phyloP scores from a whole-genome alignment of 2,797 vertebrate genomes.

The Hipposideros larvatus region DNA sequence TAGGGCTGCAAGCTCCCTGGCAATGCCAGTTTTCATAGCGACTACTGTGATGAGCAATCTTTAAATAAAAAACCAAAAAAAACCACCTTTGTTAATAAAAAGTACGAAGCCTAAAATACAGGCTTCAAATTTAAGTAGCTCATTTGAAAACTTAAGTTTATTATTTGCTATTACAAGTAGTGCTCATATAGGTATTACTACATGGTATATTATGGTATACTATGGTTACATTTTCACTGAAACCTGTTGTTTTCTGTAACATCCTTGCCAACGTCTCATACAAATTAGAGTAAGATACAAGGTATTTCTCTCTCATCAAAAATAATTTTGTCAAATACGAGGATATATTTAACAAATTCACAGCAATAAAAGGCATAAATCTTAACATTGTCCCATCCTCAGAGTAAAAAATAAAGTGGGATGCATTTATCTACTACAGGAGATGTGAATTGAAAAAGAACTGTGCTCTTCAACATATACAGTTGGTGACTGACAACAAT shows the following conservation, averaged over 20 bases:
- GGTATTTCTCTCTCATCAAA: not conserved
- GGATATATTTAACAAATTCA: not conserved
- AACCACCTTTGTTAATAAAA: not conserved
- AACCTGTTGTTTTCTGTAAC: not conserved
- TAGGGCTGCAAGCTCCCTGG: not conserved
- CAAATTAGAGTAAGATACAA: conserved; percentile 52
- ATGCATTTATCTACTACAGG: not conserved
- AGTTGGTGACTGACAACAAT: conserved; percentile 11
- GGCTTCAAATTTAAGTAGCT: not conserved
- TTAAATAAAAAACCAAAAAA: not conserved
- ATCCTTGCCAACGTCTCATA: conserved; percentile 16
- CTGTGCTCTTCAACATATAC: not conserved
- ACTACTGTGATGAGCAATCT: not conserved
- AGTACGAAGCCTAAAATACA: not conserved
- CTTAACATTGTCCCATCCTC: not conserved
- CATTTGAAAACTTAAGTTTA: not conserved
- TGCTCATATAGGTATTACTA: too few species aligned
- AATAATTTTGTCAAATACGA: conserved; percentile 48
- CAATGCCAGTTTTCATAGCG: not conserved
- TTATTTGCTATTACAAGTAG: not conserved
- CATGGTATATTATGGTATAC: not conserved
- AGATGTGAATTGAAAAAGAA: not conserved
- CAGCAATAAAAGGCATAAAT: conserved; percentile 8
- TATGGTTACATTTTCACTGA: not conserved
- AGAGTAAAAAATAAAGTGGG: not conserved